Evolutionary conservation across 2,113 vertebrate species (phyloP).

Genomic region (Pedetes capensis): DNA sequence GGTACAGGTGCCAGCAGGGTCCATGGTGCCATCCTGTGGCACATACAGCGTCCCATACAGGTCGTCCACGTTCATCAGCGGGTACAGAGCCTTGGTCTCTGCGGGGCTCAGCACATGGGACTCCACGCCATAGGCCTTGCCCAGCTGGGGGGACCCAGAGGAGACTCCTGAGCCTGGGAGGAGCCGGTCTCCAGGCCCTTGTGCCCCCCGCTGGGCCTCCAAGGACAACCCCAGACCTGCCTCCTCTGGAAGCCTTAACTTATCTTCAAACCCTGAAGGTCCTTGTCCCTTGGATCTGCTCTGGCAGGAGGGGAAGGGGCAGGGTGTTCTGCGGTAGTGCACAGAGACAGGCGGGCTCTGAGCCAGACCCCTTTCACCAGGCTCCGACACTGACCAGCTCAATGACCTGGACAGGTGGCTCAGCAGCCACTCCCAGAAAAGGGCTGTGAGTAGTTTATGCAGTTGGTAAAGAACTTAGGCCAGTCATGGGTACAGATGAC

Average conservation of each 20-base stretch:
- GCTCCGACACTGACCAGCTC: neutral
- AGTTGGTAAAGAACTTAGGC: neutral
- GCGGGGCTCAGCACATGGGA: constrained; percentile 92
- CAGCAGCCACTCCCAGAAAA: no score
- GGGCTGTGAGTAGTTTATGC: rapidly evolving
- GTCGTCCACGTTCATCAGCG: constrained; percentile 93
- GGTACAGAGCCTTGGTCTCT: constrained; percentile 95
- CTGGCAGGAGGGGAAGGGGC: neutral
- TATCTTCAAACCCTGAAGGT: neutral
- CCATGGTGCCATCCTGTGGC: constrained; percentile 96
- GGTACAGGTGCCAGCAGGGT: constrained; percentile 95
- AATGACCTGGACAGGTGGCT: neutral
- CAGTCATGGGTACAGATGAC: neutral
- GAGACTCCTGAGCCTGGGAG: neutral
- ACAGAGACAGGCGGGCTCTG: no score
- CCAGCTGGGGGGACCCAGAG: constrained; percentile 83
- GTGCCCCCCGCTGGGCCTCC: rapidly evolving
- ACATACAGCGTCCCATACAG: constrained; percentile 96
- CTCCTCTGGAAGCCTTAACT: neutral
- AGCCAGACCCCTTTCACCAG: no score
- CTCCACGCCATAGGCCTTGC: constrained; percentile 95
- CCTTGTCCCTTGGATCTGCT: neutral
- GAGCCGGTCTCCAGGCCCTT: no score
- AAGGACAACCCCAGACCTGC: neutral
- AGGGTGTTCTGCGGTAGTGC: rapidly evolving